These are phyloP conservation scores for Clarias gariepinus DNA, from an alignment of 2,113 vertebrate species.

Conservation along the genomic window DNA sequence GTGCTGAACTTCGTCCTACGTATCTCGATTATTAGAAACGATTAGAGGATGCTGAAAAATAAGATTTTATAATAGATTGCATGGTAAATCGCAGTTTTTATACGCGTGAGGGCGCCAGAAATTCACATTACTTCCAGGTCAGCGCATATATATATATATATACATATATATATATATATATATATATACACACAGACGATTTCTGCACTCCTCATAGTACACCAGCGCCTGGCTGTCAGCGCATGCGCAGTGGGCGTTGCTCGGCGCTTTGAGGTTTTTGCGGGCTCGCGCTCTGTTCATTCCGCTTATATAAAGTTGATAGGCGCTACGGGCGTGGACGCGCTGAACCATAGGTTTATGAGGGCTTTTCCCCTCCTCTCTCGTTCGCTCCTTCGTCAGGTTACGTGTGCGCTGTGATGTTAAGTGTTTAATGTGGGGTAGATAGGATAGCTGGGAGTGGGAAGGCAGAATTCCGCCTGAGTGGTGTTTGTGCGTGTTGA, in stretches of 20 bases:
- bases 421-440: not conserved
- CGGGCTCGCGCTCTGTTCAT: conserved; percentile 41
- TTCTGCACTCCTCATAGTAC: conserved; percentile 51
- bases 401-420: not conserved
- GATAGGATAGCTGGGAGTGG: not conserved
- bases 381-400: not conserved
- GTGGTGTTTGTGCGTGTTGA: not conserved
- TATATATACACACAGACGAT: too few species aligned
- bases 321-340: conserved; percentile 41
- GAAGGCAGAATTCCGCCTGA: not conserved
- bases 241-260: conserved; percentile 12
- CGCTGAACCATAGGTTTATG: not conserved
- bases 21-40: not conserved
- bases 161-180: too few species aligned
- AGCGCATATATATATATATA: too few species aligned
- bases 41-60: not conserved
- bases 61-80: not conserved
- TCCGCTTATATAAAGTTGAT: conserved; percentile 38
- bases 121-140: not conserved
- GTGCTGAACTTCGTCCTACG: not conserved
- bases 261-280: conserved; percentile 21
- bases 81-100: not conserved
- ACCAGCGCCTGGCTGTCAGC: conserved; percentile 24
- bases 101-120: not conserved
- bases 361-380: too few species aligned